Base-by-base conservation (phyloP, 1,140 invertebrate species). In the Aphidius ervi region DNA sequence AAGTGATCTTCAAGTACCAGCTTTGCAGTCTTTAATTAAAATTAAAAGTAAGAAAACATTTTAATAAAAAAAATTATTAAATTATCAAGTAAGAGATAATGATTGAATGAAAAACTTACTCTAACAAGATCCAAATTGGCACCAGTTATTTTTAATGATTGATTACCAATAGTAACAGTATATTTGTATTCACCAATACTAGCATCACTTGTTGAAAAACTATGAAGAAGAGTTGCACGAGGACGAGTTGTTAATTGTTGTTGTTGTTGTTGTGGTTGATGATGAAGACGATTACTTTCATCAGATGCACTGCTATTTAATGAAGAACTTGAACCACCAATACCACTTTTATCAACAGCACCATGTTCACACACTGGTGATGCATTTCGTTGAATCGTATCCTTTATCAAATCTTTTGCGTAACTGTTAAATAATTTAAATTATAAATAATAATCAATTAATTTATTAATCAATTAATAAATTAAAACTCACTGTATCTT, bases 341-440 rank as follows among this genome's bases (percentile, higher is more conserved):
- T 86, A 77, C 72, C 84, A 41, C 75, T 83, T 75, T 74, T 83
- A 70, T 75, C 83, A 74, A 73, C 81, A 72, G 74, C 74, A 67
- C 73, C 79, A 43, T 81, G 82, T 65, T 87, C 86, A 58, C 87
- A 75, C 58, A 94, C 89, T 49, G 93, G 93, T 39, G 92, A 95
- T 62, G 92, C 91, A 81, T 96, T 95, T 71, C 93, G 86, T 67
- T 91, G 85, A 62, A 96, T 96, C 47, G 93, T 95, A 73, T 95
- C 92, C 77, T 94, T 92, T 70, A 96, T 95, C 69, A 95, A 79
- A 76, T 92, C 88, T 75, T 93, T 94, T 16, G 93, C 93, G 75
- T 92, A 89, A 68, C 92, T 95, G 68, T 23, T 74, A 72, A 61
- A 54, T 58, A 63, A 7, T 58, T 65, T 59, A 50, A 47, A 62